Conservation (phyloP, 2,113 vertebrate genomes). For the Heloderma charlesbogerti region DNA sequence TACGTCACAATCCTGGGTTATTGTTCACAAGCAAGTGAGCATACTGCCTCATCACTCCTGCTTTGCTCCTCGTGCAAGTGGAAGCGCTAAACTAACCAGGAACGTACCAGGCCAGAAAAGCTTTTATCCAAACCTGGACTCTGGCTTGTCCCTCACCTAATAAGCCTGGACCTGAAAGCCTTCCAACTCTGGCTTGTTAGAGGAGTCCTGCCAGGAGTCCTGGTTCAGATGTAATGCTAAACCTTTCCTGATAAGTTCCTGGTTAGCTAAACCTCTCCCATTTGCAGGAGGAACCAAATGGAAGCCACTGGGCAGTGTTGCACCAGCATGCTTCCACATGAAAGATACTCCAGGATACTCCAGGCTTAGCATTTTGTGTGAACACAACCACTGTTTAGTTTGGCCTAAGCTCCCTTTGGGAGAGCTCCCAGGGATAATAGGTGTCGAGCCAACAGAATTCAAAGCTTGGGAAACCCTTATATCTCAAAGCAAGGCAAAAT, state of each 20-base stretch:
- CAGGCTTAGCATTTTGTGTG: background rate
- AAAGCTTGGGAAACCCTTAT: background rate
- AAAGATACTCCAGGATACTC: background rate
- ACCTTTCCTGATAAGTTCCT: background rate
- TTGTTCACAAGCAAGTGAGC: background rate
- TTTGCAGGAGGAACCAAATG: background rate
- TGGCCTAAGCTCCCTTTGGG: background rate
- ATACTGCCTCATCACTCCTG: background rate
- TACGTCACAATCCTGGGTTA: background rate
- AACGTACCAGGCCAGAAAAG: too few species aligned
- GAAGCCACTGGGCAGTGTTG: background rate
- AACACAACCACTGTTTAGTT: background rate
- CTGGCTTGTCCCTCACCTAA: too few species aligned
- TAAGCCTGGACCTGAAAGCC: too few species aligned
- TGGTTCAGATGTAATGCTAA: too few species aligned
- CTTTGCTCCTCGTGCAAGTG: background rate
- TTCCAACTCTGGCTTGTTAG: too few species aligned
- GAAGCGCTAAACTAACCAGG: too few species aligned
- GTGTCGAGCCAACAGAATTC: background rate
- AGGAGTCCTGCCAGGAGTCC: too few species aligned
- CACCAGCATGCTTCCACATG: background rate
- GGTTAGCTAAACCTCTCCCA: too few species aligned
- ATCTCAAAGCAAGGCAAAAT: background rate
- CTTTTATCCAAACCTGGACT: too few species aligned
- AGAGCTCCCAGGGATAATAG: background rate